Evolutionary conservation across 2,888 invertebrate genomes (phyloP).

Genomic region (Petrolisthes manimaculis): DNA sequence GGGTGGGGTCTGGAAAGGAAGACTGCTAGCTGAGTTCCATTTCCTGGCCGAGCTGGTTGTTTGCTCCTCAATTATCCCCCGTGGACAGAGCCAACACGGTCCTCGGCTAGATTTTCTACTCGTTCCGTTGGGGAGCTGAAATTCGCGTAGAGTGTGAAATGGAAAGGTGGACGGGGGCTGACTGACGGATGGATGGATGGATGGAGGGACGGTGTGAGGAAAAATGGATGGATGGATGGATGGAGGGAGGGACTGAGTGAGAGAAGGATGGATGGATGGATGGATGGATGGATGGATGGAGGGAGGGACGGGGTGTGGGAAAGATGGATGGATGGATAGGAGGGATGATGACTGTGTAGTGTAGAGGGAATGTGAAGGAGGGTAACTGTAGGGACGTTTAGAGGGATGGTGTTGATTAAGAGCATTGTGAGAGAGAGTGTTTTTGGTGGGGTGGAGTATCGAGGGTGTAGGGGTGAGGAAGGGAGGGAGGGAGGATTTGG

Average conservation of each 20-base stretch:
- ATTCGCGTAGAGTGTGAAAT: conserved; percentile 46
- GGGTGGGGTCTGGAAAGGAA: conserved; percentile 3
- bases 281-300: background rate
- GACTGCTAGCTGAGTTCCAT: conserved; percentile 48
- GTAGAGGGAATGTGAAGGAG: background rate
- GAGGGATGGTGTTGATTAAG: too few species aligned
- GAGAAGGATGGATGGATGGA: background rate
- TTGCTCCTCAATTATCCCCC: conserved; percentile 57
- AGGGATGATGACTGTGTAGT: background rate
- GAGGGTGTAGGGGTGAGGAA: too few species aligned
- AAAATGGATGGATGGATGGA: background rate
- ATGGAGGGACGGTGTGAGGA: too few species aligned
- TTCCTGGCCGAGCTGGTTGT: conserved; percentile 50
- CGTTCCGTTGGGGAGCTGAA: conserved; percentile 32
- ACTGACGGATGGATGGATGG: background rate
- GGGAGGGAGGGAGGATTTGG: background rate
- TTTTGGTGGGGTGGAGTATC: background rate
- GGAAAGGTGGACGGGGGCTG: conserved; percentile 23
- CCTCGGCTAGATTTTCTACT: conserved; percentile 56
- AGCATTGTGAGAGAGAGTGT: too few species aligned
- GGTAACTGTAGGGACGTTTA: too few species aligned
- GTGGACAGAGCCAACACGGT: conserved; percentile 57
- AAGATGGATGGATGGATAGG: background rate
- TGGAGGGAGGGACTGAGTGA: background rate
- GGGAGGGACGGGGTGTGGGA: background rate